These are phyloP conservation scores for Saturnia japonica DNA, from an alignment of 2,888 invertebrate species.

Conservation along the genomic window DNA sequence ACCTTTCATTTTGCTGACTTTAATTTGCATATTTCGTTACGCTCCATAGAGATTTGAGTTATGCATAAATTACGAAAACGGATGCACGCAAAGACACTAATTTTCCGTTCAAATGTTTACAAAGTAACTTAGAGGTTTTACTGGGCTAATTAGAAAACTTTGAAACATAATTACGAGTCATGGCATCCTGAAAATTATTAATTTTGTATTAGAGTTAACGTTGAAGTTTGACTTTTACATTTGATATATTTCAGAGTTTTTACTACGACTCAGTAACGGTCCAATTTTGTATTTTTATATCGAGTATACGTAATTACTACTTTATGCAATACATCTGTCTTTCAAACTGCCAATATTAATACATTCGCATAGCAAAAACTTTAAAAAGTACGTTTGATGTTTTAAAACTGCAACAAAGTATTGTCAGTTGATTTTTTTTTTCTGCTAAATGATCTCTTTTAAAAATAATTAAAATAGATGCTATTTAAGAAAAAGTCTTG, in stretches of 20 bases:
- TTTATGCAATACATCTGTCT: no score
- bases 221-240: constrained; percentile 37
- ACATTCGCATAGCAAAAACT: no score
- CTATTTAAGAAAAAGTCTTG: no score
- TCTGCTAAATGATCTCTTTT: no score
- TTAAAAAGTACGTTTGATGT: no score
- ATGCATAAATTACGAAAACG: constrained; percentile 31
- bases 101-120: constrained; percentile 48
- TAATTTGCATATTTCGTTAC: constrained; percentile 24
- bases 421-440: no score
- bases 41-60: constrained; percentile 19
- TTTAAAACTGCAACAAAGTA: no score
- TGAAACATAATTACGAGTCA: constrained; percentile 42
- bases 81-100: constrained; percentile 33
- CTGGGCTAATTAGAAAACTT: constrained; percentile 52
- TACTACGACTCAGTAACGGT: constrained; percentile 1
- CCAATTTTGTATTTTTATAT: no score
- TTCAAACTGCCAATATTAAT: no score
- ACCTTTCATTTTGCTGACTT: constrained; percentile 20
- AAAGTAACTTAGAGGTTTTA: constrained; percentile 43
- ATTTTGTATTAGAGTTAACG: constrained; percentile 29
- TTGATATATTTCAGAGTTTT: constrained; percentile 22
- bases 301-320: no score
- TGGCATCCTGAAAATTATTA: constrained; percentile 33
- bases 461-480: no score